These are phyloP conservation scores for Euura lappo DNA, from an alignment of 1,140 invertebrate genomes.

Conservation along the genomic window DNA sequence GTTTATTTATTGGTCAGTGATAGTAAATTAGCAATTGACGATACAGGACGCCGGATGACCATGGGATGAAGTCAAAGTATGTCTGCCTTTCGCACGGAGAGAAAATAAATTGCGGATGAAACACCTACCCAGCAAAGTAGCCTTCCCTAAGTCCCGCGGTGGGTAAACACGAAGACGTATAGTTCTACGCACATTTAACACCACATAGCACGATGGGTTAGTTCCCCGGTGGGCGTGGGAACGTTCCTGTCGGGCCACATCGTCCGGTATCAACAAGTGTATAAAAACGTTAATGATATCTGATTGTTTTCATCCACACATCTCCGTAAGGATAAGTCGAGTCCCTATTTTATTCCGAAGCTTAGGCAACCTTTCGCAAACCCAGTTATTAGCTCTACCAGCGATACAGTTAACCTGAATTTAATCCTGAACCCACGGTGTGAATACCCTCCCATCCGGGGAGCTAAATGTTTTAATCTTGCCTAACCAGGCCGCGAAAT, in stretches of 20 bases:
- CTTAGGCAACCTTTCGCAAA: background rate
- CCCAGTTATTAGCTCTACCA: background rate
- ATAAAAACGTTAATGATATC: conserved; percentile 57
- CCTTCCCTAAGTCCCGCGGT: no score
- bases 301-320: conserved; percentile 53
- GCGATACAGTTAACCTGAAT: background rate
- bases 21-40: no score
- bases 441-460: no score
- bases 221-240: conserved; percentile 42
- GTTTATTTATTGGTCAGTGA: no score
- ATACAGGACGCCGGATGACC: no score
- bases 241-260: conserved; percentile 39
- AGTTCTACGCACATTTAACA: no score
- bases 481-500: background rate
- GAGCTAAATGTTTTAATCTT: background rate
- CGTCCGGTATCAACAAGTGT: conserved; percentile 39
- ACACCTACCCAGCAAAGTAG: no score
- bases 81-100: no score
- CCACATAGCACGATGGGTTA: conserved; percentile 14
- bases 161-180: no score
- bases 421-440: background rate
- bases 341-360: background rate
- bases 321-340: background rate
- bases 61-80: no score
- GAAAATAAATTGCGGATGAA: no score